Evolutionary conservation across 1,140 invertebrate genomes (phyloP).

Genomic region (Fopius arisanus): DNA sequence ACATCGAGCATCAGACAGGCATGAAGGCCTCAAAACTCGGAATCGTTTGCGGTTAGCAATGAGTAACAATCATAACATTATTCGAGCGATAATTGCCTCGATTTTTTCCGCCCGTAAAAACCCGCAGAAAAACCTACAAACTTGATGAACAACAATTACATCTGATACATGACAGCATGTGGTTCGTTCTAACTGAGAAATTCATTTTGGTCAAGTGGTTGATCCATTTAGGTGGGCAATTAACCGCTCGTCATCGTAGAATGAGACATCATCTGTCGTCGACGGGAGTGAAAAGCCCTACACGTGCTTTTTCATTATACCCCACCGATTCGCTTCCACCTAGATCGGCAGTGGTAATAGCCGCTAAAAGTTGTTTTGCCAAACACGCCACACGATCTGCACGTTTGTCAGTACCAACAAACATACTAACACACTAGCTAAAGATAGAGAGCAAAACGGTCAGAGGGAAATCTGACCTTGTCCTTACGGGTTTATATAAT

Average conservation of each 20-base stretch:
- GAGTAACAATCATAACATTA: background rate
- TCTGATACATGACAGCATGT: background rate
- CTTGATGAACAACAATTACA: background rate
- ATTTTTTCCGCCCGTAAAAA: background rate
- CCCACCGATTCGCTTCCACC: background rate
- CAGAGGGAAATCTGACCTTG: slow-evolving; percentile 46
- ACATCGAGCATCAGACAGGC: background rate
- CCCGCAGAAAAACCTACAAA: background rate
- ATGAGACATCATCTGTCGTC: slow-evolving; percentile 5
- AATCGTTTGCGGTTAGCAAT: background rate
- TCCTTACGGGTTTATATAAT: slow-evolving; percentile 53
- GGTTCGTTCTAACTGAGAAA: background rate
- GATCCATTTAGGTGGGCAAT: background rate
- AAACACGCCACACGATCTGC: slow-evolving; percentile 26
- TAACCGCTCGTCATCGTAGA: background rate
- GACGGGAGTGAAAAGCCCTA: background rate
- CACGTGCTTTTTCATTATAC: background rate
- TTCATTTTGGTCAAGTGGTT: background rate
- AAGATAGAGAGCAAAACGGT: slow-evolving; percentile 32
- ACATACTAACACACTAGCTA: slow-evolving; percentile 14
- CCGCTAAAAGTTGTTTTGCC: slow-evolving; percentile 27
- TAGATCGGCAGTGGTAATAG: background rate
- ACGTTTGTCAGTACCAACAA: slow-evolving; percentile 13
- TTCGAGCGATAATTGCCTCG: background rate
- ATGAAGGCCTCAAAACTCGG: background rate